A percentile compares a stretch with the other conserved stretches of the same genome.
phyloP scores from a whole-genome alignment of 2,797 vertebrate genomes.

The Apogon hyalosoma region DNA sequence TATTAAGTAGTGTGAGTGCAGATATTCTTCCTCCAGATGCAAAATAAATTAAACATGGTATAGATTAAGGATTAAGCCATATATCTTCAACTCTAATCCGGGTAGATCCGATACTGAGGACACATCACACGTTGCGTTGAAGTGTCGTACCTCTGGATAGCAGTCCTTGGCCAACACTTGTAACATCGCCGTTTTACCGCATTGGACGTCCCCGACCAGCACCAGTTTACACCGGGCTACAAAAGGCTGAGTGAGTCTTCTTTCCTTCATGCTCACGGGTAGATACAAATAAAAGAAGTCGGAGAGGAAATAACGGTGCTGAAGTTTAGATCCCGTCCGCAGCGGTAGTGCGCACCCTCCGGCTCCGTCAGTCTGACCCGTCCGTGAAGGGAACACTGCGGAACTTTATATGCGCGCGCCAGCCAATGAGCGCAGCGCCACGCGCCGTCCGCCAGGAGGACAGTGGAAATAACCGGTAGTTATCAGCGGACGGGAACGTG shows the following conservation, averaged over 20 bases:
- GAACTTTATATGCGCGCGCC: constrained; percentile 79
- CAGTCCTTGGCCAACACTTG: constrained; percentile 96
- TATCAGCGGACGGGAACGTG: not conserved
- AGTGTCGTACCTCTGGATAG: constrained; percentile 92
- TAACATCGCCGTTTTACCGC: constrained; percentile 97
- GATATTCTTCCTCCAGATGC: not conserved
- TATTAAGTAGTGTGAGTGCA: no score
- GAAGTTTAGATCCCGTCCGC: constrained; percentile 29
- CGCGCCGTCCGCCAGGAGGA: not conserved
- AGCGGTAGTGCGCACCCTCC: not conserved
- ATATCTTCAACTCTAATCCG: not conserved
- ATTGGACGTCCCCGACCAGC: constrained; percentile 95
- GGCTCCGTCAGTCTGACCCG: not conserved
- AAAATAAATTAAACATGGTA: not conserved
- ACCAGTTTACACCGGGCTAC: constrained; percentile 94
- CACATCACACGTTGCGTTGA: not conserved
- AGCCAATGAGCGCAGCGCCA: constrained; percentile 78
- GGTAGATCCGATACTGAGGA: not conserved
- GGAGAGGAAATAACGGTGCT: rapidly evolving
- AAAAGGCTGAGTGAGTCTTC: constrained; percentile 86
- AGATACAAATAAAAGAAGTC: not conserved
- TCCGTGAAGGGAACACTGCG: constrained; percentile 64
- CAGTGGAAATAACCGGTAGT: constrained; percentile 5
- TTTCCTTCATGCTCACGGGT: constrained; percentile 88
- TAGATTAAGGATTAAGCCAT: no score